Evolutionary conservation across 2,113 vertebrate species (phyloP), one percentile per base, ranked within the genome.

Genomic region (Ciconia maguari): DNA sequence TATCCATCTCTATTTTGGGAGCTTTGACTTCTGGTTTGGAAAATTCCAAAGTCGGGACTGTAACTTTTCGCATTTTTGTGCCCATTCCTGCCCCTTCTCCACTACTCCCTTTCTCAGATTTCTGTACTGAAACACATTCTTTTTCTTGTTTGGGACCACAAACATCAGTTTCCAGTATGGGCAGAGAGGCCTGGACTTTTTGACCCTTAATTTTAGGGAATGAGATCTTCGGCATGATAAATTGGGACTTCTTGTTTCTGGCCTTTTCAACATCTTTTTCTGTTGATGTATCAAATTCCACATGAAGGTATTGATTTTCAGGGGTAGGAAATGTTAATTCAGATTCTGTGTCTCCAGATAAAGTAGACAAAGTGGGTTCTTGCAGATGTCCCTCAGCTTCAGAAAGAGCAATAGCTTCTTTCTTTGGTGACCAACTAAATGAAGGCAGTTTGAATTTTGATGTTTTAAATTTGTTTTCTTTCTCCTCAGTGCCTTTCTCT

Each of bases 371-470:
- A 34, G 27, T 44, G 7, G 55, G 27, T 26, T 17, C 79, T 66
- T 93, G 72, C 11, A 64, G 4, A 27, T 34, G 34, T 44, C 8
- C 60, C 5, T 80, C 69, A 74, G 1, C 1, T 2, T 66, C 57
- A 87, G 68, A 55, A 11, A 54, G 61, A 87, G 14, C 38, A 69
- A n/a, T 10, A 52, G 13, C 21, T 89, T 96, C 96, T 81, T 96
- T 97, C 70, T 97, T 97, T 48, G 88, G 84, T 2, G 96, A 97
- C 77, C 95, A 79, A 12, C 91, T 93, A 19, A 98, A 98, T 10
- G 97, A 96, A 3, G 97, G 98, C 11, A 97, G 71, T 88, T 97
- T 98, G 70, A 98, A 97, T 93, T 96, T 98, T 58, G 97, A 94
- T 61, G 97, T 95, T 74, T 94, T 98, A 62, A 91, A 71, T 60